Evolutionary conservation across 2,113 vertebrate species (phyloP).

Genomic region (Poeciliopsis prolifica): DNA sequence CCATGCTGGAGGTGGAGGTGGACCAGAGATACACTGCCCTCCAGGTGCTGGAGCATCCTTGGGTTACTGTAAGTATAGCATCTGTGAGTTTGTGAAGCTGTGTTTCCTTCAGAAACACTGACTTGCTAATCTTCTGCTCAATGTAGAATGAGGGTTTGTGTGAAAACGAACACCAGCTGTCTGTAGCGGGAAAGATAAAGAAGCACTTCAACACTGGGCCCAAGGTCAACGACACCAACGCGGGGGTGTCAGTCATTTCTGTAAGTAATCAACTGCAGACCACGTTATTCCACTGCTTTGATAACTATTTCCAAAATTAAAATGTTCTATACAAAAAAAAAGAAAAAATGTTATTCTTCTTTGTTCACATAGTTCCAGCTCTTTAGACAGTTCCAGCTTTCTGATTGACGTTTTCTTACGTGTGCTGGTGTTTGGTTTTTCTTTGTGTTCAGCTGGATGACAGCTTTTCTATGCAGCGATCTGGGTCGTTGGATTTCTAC

Average conservation of each 20-base stretch:
- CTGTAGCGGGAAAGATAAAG: conserved; percentile 98
- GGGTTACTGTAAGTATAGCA: conserved; percentile 92
- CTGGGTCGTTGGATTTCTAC: conserved; percentile 99
- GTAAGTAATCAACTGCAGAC: conserved; percentile 81
- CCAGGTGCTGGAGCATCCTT: conserved; percentile 95
- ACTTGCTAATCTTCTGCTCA: not conserved
- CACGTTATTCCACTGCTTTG: not conserved
- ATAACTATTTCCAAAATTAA: not conserved
- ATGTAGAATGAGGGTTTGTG: conserved; percentile 91
- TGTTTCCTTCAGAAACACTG: not conserved
- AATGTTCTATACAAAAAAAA: not conserved
- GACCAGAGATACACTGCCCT: conserved; percentile 92
- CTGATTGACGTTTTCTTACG: not conserved
- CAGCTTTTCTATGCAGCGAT: conserved; percentile 99
- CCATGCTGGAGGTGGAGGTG: conserved; percentile 96
- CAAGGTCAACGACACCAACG: conserved; percentile 88
- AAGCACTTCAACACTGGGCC: conserved; percentile 97
- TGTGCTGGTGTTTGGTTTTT: conserved; percentile 77
- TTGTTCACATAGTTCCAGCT: not conserved
- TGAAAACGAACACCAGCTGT: conserved; percentile 95
- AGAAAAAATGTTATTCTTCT: not conserved
- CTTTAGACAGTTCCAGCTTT: not conserved
- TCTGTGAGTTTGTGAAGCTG: not conserved
- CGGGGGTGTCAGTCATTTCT: conserved; percentile 96
- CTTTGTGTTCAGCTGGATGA: conserved; percentile 97